Evolutionary conservation across 2,113 vertebrate species (phyloP), one percentile per base, ranked within the genome.

Genomic region (Cyanoramphus novaezelandiae): DNA sequence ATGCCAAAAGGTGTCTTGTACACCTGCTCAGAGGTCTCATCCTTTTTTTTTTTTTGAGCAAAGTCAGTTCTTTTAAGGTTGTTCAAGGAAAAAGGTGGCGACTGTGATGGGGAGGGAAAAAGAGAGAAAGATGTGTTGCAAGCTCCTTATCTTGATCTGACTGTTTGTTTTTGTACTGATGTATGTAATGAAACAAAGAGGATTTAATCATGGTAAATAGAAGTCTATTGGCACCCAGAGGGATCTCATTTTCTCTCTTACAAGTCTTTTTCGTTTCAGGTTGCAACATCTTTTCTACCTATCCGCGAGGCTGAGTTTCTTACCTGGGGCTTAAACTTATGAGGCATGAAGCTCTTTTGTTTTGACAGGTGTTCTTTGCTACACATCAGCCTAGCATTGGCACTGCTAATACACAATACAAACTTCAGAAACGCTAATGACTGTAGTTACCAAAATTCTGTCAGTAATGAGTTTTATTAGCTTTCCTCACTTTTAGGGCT

Each of bases 291-390:
- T 97, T 97, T 96, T 98, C 95, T 90, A 87, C 91, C 3, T 90
- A 97, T 95, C 95, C 91, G 96, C 86, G 82, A 97, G 94, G 97
- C 97, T 43, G 95, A 97, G 95, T 98, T 98, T 98, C 97, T 98
- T 98, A 98, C 98, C 98, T 98, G 97, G 84, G 98, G 98, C 98
- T 98, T 98, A 97, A 98, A 97, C 97, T 92, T 97, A 94, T 90
- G 97, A 98, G 97, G 98, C 98, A 91, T 97, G 97, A 98, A 98
- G 97, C 90, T 96, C 97, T 98, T 98, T 98, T 98, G 98, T 98
- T 98, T 98, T 98, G 98, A 98, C 98, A 99, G 98, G 97, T 98
- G 98, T 97, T 98, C 97, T 98, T 98, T 97, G 96, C 96, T 96
- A 95, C 97, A 96, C 92, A 63, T 91, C 94, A 95, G 96, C 95